A percentile compares a stretch with the other conserved stretches of the same genome.
Conservation (phyloP, 2,113 vertebrate genomes). For the Ceyx margarethae region DNA sequence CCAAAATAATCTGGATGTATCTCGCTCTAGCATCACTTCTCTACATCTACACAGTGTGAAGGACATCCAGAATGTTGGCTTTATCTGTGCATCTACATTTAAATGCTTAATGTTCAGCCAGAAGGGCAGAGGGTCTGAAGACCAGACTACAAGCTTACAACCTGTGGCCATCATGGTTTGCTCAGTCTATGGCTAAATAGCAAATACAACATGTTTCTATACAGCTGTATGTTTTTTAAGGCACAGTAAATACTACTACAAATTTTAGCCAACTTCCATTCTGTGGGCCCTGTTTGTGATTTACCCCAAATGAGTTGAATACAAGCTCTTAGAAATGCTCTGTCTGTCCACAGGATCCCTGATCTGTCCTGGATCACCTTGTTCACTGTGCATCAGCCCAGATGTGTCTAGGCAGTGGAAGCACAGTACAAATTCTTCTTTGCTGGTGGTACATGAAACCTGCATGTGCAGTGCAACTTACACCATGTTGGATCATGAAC, state of each 20-base stretch:
- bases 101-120: not conserved
- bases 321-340: not conserved
- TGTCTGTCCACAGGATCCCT: not conserved
- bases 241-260: not conserved
- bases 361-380: fast-evolving
- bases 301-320: not conserved
- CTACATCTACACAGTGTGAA: not conserved
- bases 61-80: not conserved
- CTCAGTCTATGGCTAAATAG: not conserved
- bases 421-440: not conserved
- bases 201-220: not conserved
- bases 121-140: not conserved
- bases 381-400: fast-evolving
- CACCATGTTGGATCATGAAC: not conserved
- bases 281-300: not conserved
- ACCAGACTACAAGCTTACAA: not conserved
- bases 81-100: not conserved
- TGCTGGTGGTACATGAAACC: not conserved
- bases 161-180: not conserved
- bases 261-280: not conserved
- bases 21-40: not conserved
- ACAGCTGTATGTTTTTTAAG: not conserved
- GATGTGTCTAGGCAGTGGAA: not conserved
- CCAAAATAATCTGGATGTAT: not conserved
- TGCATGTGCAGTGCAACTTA: not conserved